These are phyloP conservation scores for Tanypteryx hageni DNA, from an alignment of 2,888 invertebrate genomes.

Conservation along the genomic window DNA sequence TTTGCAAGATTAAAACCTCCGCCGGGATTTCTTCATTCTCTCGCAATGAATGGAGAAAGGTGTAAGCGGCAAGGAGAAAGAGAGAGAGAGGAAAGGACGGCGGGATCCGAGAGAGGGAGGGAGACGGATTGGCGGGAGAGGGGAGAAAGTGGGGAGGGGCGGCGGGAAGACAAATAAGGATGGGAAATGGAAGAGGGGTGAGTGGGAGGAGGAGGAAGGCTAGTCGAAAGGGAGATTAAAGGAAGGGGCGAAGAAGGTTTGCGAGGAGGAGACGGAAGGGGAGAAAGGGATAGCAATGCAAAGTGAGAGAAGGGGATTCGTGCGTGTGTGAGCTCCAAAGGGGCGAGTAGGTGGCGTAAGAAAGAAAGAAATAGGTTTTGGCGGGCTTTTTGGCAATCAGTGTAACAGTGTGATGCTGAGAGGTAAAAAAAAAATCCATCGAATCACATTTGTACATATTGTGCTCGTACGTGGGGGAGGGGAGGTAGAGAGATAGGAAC, in stretches of 20 bases:
- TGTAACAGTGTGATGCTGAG: too few species aligned
- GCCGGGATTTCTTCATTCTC: constrained; percentile 66
- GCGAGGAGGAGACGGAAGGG: neutral
- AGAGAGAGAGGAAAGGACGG: neutral
- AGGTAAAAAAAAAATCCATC: too few species aligned
- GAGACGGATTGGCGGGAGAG: neutral
- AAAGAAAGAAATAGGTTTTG: too few species aligned
- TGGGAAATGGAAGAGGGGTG: neutral
- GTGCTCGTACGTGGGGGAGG: neutral
- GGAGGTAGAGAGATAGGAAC: neutral
- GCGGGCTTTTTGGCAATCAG: too few species aligned
- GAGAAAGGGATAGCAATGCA: neutral
- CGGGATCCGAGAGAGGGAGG: neutral
- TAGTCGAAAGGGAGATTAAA: too few species aligned
- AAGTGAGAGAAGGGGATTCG: neutral
- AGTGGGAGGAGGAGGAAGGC: too few species aligned
- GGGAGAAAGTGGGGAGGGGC: too few species aligned
- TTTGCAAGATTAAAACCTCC: constrained; percentile 66
- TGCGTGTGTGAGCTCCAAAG: neutral
- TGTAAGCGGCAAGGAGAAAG: neutral
- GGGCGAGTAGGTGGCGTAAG: too few species aligned
- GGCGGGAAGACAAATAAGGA: too few species aligned
- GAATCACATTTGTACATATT: neutral
- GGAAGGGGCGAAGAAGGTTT: neutral
- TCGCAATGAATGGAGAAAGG: constrained; percentile 26